Evolutionary conservation across 64 coral and sea anemone species (phyloP).

Genomic region (Pachyseris speciosa): DNA sequence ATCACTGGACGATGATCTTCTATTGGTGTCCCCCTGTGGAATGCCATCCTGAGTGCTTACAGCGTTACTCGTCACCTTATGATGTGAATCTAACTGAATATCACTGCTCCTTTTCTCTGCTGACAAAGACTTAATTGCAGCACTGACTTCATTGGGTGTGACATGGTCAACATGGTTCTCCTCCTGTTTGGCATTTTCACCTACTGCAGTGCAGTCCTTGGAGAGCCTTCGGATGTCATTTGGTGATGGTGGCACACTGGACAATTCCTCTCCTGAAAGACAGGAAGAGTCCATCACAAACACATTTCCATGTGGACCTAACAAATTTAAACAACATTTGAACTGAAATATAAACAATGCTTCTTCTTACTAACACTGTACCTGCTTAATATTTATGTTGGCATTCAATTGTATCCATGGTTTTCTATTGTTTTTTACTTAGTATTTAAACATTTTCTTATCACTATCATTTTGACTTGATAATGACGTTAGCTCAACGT

Average conservation of each 20-base stretch:
- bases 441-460: too few relatives aligned
- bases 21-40: neutral
- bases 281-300: too few relatives aligned
- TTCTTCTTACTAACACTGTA: too few relatives aligned
- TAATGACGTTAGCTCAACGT: too few relatives aligned
- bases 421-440: too few relatives aligned
- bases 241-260: neutral
- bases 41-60: neutral
- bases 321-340: too few relatives aligned
- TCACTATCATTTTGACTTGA: too few relatives aligned
- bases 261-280: slow-evolving; percentile 19
- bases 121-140: neutral
- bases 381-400: too few relatives aligned
- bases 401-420: too few relatives aligned
- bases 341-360: too few relatives aligned
- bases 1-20: slow-evolving; percentile 29
- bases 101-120: slow-evolving; percentile 51
- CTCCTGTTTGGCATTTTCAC: neutral
- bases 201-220: neutral
- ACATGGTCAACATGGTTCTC: neutral
- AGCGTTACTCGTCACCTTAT: neutral
- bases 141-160: neutral
- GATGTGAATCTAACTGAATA: neutral
- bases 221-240: neutral
- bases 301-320: too few relatives aligned